Evolutionary conservation across 2,888 invertebrate genomes (phyloP).

Genomic region (Chaetogeoica ovagalla): DNA sequence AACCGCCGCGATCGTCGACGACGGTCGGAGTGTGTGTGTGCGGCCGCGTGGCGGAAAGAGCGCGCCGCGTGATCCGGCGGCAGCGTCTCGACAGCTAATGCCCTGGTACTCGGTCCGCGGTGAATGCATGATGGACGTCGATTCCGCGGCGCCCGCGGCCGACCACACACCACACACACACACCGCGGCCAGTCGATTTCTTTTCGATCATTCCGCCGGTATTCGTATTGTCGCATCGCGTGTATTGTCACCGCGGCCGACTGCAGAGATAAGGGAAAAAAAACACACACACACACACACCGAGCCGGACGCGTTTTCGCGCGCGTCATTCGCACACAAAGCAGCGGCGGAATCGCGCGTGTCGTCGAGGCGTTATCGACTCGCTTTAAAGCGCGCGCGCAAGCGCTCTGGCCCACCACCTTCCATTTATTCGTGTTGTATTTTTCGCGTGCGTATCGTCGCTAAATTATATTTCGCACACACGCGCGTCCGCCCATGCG

Average conservation of each 20-base stretch:
- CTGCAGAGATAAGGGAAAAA: no score
- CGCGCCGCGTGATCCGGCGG: not conserved
- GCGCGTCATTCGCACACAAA: no score
- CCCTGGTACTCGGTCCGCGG: constrained; percentile 51
- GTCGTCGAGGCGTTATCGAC: no score
- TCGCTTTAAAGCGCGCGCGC: no score
- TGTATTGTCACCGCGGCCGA: not conserved
- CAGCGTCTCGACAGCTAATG: not conserved
- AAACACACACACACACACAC: no score
- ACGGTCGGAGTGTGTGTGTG: not conserved
- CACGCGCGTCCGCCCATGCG: constrained; percentile 28
- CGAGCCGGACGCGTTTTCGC: no score
- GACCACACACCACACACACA: not conserved
- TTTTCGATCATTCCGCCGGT: no score
- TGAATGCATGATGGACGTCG: constrained; percentile 50
- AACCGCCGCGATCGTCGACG: constrained; percentile 17
- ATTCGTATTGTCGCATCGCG: not conserved
- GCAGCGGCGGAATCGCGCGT: no score
- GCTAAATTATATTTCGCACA: not conserved
- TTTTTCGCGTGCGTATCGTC: no score
- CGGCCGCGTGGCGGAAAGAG: not conserved
- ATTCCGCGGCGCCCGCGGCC: constrained; percentile 49
- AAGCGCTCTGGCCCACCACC: no score
- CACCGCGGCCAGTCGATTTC: not conserved
- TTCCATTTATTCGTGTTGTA: no score